Base-by-base conservation (phyloP, 2,888 invertebrate species). In the Thera obeliscata region DNA sequence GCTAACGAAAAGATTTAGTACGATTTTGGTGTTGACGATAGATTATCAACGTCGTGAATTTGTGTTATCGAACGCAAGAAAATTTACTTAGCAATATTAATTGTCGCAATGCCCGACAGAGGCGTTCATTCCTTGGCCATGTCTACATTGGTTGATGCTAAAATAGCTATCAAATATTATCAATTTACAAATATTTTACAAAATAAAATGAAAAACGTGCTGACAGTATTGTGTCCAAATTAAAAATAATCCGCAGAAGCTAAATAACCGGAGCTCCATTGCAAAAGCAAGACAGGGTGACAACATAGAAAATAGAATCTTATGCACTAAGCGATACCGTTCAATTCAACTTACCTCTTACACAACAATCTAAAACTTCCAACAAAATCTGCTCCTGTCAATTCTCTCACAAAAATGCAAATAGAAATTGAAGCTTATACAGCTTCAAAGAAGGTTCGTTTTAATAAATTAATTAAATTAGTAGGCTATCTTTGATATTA, bases 401-500 rank as follows among this genome's bases (percentile, higher is more conserved):
- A 71, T 73, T 68, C 69, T 75, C 67, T 56, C 72, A 70, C 57
- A 73, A 74, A 74, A 73, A 75, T 9, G 72, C 78, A 71, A 76
- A 77, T 79, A 77, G 76, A 74, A 72, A 74, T 8, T 68, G 73
- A 88, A 90, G 89, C 88, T 74, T 81, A 86, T 82, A 73, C 79
- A 82, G 80, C 79, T 78, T 81, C 82, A 80, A 70, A 71, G 77
- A 72, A 76, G 69, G 69, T 73, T 76, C 66, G 72, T 78, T 76
- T 72, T 70, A 75, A 69, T 74, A 70, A 58, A 72, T 70, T 64
- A 62, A 71, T 70, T 60, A 67, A 69, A 57, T 79, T 87, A 89
- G 84, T 87, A 87, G 85, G 87, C 87, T 82, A 87, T 87, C 84
- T 84, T 87, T 88, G 91, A 92, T 87, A 91, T 91, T 93, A 93